These are phyloP conservation scores for Ditylenchus weischeri DNA, from an alignment of 2,888 invertebrate genomes.

Conservation along the genomic window DNA sequence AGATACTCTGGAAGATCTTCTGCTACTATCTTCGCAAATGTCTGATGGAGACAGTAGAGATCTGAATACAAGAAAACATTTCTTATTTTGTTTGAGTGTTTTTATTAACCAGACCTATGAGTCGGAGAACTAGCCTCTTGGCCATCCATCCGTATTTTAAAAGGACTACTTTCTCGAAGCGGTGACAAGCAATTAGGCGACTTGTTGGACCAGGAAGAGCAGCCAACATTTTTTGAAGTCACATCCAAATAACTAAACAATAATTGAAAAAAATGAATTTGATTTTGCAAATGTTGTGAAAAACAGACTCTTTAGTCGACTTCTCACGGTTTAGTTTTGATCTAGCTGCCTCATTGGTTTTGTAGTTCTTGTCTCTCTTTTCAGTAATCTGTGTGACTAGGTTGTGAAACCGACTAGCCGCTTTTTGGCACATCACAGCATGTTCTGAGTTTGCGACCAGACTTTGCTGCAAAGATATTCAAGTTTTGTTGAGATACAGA, in stretches of 20 bases:
- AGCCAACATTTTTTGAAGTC: neutral
- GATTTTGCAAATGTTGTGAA: no score
- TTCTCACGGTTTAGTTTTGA: conserved; percentile 23
- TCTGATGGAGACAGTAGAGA: conserved; percentile 4
- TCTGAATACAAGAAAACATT: neutral
- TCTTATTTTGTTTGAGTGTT: neutral
- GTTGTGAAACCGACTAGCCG: conserved; percentile 41
- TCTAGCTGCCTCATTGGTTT: conserved; percentile 20
- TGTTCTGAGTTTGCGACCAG: conserved; percentile 19
- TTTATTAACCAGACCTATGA: conserved; percentile 30
- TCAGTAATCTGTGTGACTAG: conserved; percentile 40
- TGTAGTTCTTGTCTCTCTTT: conserved; percentile 36
- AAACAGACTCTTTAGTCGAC: conserved; percentile 37
- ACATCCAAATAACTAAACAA: neutral
- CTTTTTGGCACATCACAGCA: conserved; percentile 27
- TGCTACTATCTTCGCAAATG: conserved; percentile 11
- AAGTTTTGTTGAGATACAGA: no score
- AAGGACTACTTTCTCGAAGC: conserved; percentile 50
- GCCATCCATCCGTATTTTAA: conserved; percentile 43
- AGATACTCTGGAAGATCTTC: conserved; percentile 44
- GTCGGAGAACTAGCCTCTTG: conserved; percentile 41
- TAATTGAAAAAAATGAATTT: neutral
- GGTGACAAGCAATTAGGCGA: conserved; percentile 50
- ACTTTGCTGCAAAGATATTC: conserved; percentile 21
- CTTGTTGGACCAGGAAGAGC: conserved; percentile 27